Evolutionary conservation across 2,113 vertebrate species (phyloP).

Genomic region (Jacana jacana): DNA sequence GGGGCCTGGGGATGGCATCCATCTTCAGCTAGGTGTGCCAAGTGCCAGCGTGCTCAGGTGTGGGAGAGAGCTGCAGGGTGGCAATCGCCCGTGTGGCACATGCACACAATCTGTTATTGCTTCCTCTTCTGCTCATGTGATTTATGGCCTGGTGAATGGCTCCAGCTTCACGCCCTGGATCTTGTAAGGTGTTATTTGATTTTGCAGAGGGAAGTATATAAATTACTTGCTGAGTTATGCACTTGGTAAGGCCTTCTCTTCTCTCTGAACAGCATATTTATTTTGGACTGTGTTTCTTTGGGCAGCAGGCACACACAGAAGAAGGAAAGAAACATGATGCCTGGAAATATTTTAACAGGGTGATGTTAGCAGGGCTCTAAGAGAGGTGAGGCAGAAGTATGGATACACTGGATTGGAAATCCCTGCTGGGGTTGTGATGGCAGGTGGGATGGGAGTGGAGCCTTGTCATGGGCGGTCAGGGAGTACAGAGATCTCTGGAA

Average conservation of each 20-base stretch:
- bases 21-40: accelerated
- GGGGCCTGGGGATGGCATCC: not conserved
- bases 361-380: not conserved
- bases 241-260: not conserved
- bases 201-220: not conserved
- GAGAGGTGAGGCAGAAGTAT: not conserved
- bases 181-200: not conserved
- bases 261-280: not conserved
- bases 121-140: not conserved
- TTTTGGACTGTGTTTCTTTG: not conserved
- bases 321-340: not conserved
- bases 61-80: not conserved
- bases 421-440: not conserved
- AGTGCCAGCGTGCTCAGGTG: accelerated
- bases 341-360: not conserved
- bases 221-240: not conserved
- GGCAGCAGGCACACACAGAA: not conserved
- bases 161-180: not conserved
- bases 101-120: accelerated
- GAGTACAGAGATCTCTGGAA: accelerated
- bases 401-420: not conserved
- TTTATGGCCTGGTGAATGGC: not conserved
- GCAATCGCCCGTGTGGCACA: not conserved
- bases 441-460: not conserved
- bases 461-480: not conserved